phyloP scores from a whole-genome alignment of 2,797 vertebrate genomes.

The Phaenicophaeus curvirostris region DNA sequence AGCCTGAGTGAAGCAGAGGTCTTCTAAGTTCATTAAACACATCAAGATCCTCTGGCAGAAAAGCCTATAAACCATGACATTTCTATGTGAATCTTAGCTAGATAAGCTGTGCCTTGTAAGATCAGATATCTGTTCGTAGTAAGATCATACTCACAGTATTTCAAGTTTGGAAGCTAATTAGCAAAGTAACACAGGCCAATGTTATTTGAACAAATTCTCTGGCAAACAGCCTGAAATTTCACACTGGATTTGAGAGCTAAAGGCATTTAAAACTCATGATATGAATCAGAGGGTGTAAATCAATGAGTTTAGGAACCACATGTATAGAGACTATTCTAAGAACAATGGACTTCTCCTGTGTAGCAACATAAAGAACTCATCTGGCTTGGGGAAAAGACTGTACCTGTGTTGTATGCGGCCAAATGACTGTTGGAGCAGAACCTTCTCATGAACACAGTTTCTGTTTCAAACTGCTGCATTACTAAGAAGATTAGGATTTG shows the following conservation, averaged over 20 bases:
- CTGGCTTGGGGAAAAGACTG: background rate
- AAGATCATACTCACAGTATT: background rate
- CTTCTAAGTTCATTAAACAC: background rate
- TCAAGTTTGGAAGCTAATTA: background rate
- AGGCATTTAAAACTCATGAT: background rate
- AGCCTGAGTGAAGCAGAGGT: background rate
- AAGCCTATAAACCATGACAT: background rate
- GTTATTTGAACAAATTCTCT: background rate
- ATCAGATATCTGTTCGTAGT: background rate
- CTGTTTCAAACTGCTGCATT: conserved; percentile 45
- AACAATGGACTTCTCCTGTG: background rate
- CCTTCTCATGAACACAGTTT: background rate
- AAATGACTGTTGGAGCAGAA: background rate
- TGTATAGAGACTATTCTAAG: background rate
- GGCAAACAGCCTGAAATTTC: conserved; percentile 6
- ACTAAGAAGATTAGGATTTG: conserved; percentile 58
- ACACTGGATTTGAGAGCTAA: background rate
- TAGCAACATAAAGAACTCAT: background rate
- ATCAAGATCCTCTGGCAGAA: background rate
- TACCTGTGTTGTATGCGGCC: accelerated
- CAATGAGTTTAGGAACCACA: background rate
- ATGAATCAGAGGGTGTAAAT: background rate
- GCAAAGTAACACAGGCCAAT: background rate
- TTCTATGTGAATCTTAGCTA: background rate
- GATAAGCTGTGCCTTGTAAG: background rate